A percentile compares a stretch with the other conserved stretches of the same genome.
Evolutionary conservation across 1,140 invertebrate species (phyloP).

Genomic region (Steinernema khuongi): DNA sequence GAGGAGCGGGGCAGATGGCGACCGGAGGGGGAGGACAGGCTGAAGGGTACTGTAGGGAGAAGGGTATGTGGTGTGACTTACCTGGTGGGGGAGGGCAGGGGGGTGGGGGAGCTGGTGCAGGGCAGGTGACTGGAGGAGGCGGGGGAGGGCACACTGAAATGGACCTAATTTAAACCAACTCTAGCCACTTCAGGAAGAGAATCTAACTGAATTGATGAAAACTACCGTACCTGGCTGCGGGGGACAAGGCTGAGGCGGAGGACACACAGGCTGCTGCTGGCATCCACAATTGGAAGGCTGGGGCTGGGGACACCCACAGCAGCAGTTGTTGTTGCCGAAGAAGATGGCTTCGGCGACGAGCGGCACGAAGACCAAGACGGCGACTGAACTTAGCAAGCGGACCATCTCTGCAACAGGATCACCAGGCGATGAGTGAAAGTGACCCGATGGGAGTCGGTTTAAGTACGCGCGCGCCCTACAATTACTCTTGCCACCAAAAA

Average conservation of each 20-base stretch:
- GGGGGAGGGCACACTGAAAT: too few relatives aligned
- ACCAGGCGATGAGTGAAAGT: neutral
- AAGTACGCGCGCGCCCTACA: neutral
- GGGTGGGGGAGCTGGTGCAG: neutral
- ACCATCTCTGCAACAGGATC: neutral
- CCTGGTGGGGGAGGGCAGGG: neutral
- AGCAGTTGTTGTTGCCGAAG: slow-evolving; percentile 22
- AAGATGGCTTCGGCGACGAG: slow-evolving; percentile 15
- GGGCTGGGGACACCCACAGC: slow-evolving; percentile 30
- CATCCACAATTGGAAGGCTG: slow-evolving; percentile 31
- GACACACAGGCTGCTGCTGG: slow-evolving; percentile 20
- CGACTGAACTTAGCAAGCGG: neutral
- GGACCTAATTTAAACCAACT: too few relatives aligned
- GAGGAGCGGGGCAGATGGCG: slow-evolving; percentile 27
- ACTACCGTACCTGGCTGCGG: too few relatives aligned
- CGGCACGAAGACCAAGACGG: neutral
- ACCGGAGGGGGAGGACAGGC: slow-evolving; percentile 25
- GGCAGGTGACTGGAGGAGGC: slow-evolving; percentile 16
- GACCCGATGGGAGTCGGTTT: neutral
- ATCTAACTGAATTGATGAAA: too few relatives aligned
- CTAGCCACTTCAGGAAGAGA: too few relatives aligned
- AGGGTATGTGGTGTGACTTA: neutral
- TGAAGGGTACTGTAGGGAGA: neutral
- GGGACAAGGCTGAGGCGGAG: slow-evolving; percentile 26
- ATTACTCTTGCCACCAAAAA: slow-evolving; percentile 2